A percentile compares a stretch with the other conserved stretches of the same genome.
Evolutionary conservation across 2,113 vertebrate species (phyloP).

Genomic region (Archocentrus centrarchus): DNA sequence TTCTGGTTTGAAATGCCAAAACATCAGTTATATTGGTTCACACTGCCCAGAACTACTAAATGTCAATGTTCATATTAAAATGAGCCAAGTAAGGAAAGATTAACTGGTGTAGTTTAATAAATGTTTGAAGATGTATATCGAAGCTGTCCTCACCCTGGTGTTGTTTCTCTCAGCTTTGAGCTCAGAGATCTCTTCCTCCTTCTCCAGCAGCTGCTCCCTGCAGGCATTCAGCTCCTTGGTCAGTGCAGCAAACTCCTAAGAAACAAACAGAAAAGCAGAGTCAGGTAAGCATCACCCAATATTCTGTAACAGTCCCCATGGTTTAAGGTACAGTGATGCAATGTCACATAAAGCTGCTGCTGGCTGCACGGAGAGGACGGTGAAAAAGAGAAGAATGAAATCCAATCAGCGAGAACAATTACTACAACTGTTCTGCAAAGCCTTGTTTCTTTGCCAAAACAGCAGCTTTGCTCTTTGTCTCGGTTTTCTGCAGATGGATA

Average conservation of each 20-base stretch:
- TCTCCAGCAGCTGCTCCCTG: slow-evolving; percentile 96
- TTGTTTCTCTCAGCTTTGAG: slow-evolving; percentile 99
- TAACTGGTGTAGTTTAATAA: background rate
- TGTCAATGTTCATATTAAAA: background rate
- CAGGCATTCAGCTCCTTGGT: slow-evolving; percentile 98
- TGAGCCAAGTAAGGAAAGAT: background rate
- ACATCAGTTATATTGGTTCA: background rate
- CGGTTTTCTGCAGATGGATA: slow-evolving; percentile 1
- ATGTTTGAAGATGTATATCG: background rate
- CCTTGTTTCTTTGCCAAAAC: slow-evolving; percentile 8
- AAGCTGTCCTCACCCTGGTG: slow-evolving; percentile 78
- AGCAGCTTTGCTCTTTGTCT: slow-evolving; percentile 6
- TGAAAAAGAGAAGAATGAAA: background rate
- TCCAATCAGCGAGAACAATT: background rate
- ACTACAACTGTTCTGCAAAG: background rate
- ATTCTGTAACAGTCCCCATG: background rate
- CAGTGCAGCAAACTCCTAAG: slow-evolving; percentile 96
- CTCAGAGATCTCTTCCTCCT: slow-evolving; percentile 99
- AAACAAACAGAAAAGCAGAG: background rate
- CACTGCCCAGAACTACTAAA: background rate
- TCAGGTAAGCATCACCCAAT: slow-evolving; percentile 27
- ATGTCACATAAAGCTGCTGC: background rate
- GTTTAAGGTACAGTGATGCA: background rate
- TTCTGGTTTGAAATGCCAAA: background rate
- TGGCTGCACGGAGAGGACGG: background rate